phyloP scores from a whole-genome alignment of 2,113 vertebrate species.

The Sminthopsis crassicaudata region DNA sequence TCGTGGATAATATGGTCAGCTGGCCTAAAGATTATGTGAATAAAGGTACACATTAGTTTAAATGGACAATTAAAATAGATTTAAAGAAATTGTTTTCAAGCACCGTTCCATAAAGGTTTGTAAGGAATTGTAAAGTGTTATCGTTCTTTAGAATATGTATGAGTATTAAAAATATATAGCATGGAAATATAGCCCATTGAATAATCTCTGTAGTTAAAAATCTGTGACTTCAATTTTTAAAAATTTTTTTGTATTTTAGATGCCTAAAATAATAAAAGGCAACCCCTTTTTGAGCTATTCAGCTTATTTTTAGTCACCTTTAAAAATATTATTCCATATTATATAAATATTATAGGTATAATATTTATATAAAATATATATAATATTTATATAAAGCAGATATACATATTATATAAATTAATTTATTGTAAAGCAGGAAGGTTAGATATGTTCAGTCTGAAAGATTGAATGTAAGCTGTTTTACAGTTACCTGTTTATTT shows the following conservation, averaged over 20 bases:
- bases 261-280: conserved; percentile 24
- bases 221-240: not conserved
- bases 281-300: not conserved
- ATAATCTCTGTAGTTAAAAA: not conserved
- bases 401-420: no score
- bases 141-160: conserved; percentile 24
- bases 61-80: not conserved
- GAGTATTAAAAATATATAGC: conserved; percentile 18
- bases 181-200: conserved; percentile 42
- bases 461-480: not conserved
- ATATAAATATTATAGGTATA: no score
- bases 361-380: no score
- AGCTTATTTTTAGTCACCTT: not conserved
- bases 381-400: no score
- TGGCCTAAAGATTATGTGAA: not conserved
- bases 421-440: not conserved
- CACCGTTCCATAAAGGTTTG: not conserved
- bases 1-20: not conserved
- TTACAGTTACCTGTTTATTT: not conserved
- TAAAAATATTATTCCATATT: not conserved
- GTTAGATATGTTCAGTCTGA: not conserved
- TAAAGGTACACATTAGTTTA: not conserved
- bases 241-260: conserved; percentile 17
- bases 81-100: conserved; percentile 15
- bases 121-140: conserved; percentile 33